These are phyloP conservation scores for Cephus sareptanus DNA, from an alignment of 2,888 invertebrate species.

Conservation along the genomic window DNA sequence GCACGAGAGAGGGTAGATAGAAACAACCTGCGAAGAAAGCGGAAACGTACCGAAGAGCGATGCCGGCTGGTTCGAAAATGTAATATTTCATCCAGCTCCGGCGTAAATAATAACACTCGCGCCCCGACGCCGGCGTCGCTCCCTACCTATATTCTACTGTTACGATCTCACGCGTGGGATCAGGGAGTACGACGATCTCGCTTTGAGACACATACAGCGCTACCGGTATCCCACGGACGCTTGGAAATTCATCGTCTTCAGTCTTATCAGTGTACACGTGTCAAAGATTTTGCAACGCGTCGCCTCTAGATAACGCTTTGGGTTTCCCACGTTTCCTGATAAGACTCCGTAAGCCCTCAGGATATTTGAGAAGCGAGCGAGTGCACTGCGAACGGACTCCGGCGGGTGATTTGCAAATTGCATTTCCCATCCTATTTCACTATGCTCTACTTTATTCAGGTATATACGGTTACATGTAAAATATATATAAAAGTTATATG, in stretches of 20 bases:
- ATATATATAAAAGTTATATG: background rate
- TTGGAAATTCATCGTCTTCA: background rate
- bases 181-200: background rate
- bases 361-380: background rate
- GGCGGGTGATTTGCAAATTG: background rate
- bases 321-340: background rate
- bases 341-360: background rate
- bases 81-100: conserved; percentile 53
- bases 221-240: background rate
- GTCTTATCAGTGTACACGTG: background rate
- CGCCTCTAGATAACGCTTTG: background rate
- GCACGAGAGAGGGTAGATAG: conserved; percentile 17
- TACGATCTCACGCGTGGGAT: background rate
- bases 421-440: too few species aligned
- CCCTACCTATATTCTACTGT: background rate
- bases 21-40: conserved; percentile 24
- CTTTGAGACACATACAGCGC: background rate
- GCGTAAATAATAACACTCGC: conserved; percentile 53
- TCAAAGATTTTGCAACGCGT: background rate
- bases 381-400: background rate
- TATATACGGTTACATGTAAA: background rate
- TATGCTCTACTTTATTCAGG: background rate
- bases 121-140: conserved; percentile 8
- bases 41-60: conserved; percentile 21
- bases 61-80: conserved; percentile 52